A percentile compares a stretch with the other conserved stretches of the same genome.
phyloP scores from a whole-genome alignment of 2,113 vertebrate genomes.

The Hipposideros armiger region DNA sequence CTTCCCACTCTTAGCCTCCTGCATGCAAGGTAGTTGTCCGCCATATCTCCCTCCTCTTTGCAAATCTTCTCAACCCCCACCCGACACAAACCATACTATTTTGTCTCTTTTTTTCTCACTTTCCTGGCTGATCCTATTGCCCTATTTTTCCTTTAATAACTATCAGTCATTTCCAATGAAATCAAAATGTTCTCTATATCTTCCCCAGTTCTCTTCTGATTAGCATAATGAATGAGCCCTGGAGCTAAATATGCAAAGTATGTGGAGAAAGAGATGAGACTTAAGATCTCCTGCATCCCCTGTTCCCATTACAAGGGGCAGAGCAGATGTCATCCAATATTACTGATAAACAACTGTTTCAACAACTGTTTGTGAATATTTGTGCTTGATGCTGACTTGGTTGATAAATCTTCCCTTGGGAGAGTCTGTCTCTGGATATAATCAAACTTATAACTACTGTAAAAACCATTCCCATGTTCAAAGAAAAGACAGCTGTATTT shows the following conservation, averaged over 20 bases:
- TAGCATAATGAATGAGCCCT: background rate
- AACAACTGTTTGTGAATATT: conserved; percentile 79
- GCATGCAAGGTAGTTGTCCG: background rate
- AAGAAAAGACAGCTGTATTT: conserved; percentile 78
- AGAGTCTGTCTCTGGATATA: conserved; percentile 79
- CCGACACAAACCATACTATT: too few species aligned
- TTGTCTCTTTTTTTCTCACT: background rate
- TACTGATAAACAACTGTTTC: conserved; percentile 73
- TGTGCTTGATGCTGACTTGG: conserved; percentile 66
- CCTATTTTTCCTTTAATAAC: background rate
- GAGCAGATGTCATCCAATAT: conserved; percentile 53
- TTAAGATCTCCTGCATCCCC: background rate
- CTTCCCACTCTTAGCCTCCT: background rate
- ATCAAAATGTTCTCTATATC: background rate
- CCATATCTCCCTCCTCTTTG: background rate
- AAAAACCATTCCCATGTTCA: conserved; percentile 79
- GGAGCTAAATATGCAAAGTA: background rate
- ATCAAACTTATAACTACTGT: conserved; percentile 82
- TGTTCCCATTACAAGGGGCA: background rate
- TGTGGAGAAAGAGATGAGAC: background rate
- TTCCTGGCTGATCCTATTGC: background rate
- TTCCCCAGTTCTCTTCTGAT: background rate
- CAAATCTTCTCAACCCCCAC: background rate
- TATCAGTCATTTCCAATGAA: background rate
- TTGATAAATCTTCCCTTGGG: conserved; percentile 78